phyloP scores from a whole-genome alignment of 2,888 invertebrate species.

The Brassicogethes aeneus region DNA sequence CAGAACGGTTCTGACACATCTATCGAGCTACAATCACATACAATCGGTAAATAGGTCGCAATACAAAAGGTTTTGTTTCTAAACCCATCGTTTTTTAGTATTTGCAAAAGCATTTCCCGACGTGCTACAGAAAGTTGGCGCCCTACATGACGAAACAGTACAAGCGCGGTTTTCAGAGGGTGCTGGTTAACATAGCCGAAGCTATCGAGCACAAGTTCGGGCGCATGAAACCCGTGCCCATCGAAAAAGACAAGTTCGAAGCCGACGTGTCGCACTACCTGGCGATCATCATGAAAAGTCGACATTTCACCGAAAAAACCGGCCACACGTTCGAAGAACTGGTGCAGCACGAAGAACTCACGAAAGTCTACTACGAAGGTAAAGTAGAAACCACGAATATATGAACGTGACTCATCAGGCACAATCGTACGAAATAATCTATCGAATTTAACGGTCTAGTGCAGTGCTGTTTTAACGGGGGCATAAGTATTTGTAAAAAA shows the following conservation, averaged over 20 bases:
- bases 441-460: no score
- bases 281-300: constrained; percentile 55
- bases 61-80: no score
- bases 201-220: constrained; percentile 69
- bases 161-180: constrained; percentile 42
- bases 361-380: constrained; percentile 25
- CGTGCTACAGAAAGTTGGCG: constrained; percentile 49
- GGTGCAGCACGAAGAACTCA: constrained; percentile 38
- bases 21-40: constrained; percentile 66
- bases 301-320: constrained; percentile 54
- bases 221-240: constrained; percentile 55
- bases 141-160: constrained; percentile 53
- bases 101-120: constrained; percentile 56
- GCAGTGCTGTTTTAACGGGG: no score
- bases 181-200: constrained; percentile 50
- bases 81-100: constrained; percentile 50
- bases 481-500: no score
- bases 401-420: no score
- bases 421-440: no score
- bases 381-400: no score
- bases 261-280: constrained; percentile 51
- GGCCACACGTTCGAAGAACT: constrained; percentile 48
- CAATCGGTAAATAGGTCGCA: constrained; percentile 35
- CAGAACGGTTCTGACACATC: constrained; percentile 68
- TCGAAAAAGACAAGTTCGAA: constrained; percentile 61